A percentile compares a stretch with the other conserved stretches of the same genome.
Conservation (phyloP, 1,140 invertebrate genomes). For the Drosophila sechellia region DNA sequence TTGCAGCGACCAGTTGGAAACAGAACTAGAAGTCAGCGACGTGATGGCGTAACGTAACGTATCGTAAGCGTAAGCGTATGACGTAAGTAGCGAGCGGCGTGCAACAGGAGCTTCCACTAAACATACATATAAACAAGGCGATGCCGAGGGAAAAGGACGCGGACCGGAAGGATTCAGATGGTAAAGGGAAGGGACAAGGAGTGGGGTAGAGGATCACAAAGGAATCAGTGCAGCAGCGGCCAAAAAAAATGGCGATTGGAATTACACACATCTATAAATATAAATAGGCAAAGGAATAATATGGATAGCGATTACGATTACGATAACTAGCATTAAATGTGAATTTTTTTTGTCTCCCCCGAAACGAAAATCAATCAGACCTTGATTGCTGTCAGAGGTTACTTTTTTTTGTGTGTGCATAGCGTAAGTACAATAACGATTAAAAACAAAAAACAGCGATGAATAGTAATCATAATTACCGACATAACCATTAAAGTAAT, state of each 20-base stretch:
- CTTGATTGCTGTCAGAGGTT: constrained; percentile 36
- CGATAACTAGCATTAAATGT: constrained; percentile 59
- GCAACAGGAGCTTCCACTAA: constrained; percentile 84
- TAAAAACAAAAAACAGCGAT: constrained; percentile 20
- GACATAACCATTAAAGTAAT: constrained; percentile 34
- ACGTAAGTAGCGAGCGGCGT: constrained; percentile 63
- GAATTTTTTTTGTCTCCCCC: constrained; percentile 49
- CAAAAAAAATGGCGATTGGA: constrained; percentile 9
- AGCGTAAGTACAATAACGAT: constrained; percentile 47
- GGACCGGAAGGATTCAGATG: constrained; percentile 4
- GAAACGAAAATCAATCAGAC: constrained; percentile 27
- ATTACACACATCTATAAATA: constrained; percentile 23
- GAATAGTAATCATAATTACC: constrained; percentile 28
- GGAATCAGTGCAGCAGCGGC: constrained; percentile 16
- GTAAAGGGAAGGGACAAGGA: neutral
- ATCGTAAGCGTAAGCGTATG: constrained; percentile 50
- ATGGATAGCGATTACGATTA: constrained; percentile 43
- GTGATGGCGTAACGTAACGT: constrained; percentile 42
- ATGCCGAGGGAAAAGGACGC: constrained; percentile 6
- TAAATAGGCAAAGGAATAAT: constrained; percentile 25
- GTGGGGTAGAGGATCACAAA: neutral
- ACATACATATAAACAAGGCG: constrained; percentile 57
- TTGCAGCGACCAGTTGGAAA: constrained; percentile 89
- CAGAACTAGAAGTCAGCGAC: constrained; percentile 86
- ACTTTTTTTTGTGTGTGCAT: constrained; percentile 34